A percentile compares a stretch with the other conserved stretches of the same genome.
Conservation (phyloP, 2,888 invertebrate species). For the Orthosia incerta region DNA sequence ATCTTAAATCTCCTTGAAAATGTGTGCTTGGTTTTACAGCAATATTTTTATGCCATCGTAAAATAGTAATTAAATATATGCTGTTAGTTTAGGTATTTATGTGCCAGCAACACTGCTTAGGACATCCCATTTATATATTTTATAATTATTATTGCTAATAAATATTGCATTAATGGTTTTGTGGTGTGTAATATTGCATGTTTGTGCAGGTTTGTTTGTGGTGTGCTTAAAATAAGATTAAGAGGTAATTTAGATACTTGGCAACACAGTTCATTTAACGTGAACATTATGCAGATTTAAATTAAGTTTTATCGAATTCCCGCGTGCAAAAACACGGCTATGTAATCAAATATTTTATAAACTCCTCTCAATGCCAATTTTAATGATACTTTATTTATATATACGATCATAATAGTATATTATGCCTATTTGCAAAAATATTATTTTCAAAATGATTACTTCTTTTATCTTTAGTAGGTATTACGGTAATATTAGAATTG, state of each 20-base stretch:
- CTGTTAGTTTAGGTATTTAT: constrained; percentile 19
- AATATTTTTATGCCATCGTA: constrained; percentile 20
- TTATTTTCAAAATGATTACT: constrained; percentile 1
- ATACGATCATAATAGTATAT: not conserved
- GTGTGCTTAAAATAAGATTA: constrained; percentile 53
- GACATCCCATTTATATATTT: constrained; percentile 37
- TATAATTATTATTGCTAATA: constrained; percentile 44
- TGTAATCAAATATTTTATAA: not conserved
- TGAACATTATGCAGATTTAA: not conserved
- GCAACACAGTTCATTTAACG: not conserved
- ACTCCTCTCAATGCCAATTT: constrained; percentile 25
- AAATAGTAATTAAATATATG: constrained; percentile 20
- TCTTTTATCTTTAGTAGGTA: not conserved
- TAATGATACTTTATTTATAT: constrained; percentile 1
- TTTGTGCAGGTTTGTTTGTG: constrained; percentile 53
- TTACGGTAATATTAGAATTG: constrained; percentile 1
- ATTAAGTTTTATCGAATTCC: not conserved
- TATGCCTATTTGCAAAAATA: not conserved
- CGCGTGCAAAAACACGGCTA: not conserved
- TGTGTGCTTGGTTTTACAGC: constrained; percentile 27
- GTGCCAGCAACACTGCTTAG: constrained; percentile 2
- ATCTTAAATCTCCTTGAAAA: constrained; percentile 14
- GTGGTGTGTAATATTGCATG: constrained; percentile 61
- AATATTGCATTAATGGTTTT: constrained; percentile 43
- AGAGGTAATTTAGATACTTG: constrained; percentile 5